Conservation (phyloP, 2,113 vertebrate genomes). For the Gobiocypris rarus region DNA sequence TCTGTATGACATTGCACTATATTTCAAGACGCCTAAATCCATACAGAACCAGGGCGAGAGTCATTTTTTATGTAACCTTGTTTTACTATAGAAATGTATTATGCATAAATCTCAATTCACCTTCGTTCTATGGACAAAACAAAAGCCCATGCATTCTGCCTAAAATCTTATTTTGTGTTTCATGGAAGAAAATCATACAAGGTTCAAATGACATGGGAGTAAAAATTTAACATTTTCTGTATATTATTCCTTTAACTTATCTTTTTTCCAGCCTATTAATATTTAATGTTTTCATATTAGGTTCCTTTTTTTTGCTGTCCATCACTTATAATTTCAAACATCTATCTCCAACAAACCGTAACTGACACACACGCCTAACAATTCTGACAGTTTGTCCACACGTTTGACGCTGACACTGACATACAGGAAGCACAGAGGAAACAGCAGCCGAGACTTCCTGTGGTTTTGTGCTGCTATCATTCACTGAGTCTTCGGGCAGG, state of each 20-base stretch:
- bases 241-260: neutral
- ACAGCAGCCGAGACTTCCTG: constrained; percentile 21
- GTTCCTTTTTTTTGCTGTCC: constrained; percentile 2
- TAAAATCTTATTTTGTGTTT: neutral
- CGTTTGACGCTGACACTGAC: constrained; percentile 15
- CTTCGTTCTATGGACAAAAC: neutral
- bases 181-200: neutral
- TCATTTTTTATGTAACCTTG: neutral
- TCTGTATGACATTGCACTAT: neutral
- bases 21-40: neutral
- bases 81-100: no score
- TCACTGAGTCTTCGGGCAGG: neutral
- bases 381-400: neutral
- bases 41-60: neutral
- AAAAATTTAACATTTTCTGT: neutral
- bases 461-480: neutral
- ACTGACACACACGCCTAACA: constrained; percentile 14
- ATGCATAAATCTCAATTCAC: neutral
- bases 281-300: constrained; percentile 9
- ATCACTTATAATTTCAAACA: neutral
- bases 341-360: constrained; percentile 23
- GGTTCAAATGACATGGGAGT: neutral
- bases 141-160: neutral
- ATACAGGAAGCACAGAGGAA: constrained; percentile 1
- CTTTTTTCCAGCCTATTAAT: constrained; percentile 8